Evolutionary conservation across 1,140 invertebrate species (phyloP), one percentile per base, ranked within the genome.

Genomic region (Trachymyrmex cornetzi): DNA sequence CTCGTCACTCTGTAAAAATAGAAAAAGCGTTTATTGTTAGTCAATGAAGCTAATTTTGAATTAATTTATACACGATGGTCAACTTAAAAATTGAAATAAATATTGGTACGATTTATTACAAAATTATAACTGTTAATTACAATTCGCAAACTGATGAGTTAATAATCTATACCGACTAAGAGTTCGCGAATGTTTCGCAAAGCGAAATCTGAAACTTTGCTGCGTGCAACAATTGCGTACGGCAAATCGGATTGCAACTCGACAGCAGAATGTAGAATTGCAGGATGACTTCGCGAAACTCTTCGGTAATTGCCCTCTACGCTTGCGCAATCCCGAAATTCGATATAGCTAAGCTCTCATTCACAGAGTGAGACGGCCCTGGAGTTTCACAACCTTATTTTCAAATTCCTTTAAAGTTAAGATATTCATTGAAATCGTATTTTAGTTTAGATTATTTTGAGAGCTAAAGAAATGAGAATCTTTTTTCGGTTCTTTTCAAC

Each of bases 271-370:
- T 77, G 24, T 24, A 53, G 19, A 3, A 81, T 86, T 77, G 30
- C 34, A 59, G 22, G 5, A 81, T 89, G 88, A 89, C 82, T 81
- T 12, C 53, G 66, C 88, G 27, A 82, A 87, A 82, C 3, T 82
- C 63, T 55, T 59, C 16, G 48, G 38, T 72, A 84, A 74, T 27
- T 44, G 57, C 59, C n/a, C n/a, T n/a, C 48, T 3, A 27, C 34
- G 53, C 79, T 89, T 89, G 61, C 87, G 84, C 85, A 89, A 87
- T 77, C 4, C 19, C 1, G 27, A 38, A 75, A 81, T 57, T 71
- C 14, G 24, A 34, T 55, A n/a, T 44, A 61, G 11, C n/a, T 16
- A 59, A 14, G 7, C 1, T 72, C 12, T 2, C 16, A 44, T 85
- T 59, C 11, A n/a, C 3, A 50, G 7, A 1, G 27, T 86, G 19